Base-by-base conservation (phyloP, 2,888 invertebrate species). In the Catocala nupta region DNA sequence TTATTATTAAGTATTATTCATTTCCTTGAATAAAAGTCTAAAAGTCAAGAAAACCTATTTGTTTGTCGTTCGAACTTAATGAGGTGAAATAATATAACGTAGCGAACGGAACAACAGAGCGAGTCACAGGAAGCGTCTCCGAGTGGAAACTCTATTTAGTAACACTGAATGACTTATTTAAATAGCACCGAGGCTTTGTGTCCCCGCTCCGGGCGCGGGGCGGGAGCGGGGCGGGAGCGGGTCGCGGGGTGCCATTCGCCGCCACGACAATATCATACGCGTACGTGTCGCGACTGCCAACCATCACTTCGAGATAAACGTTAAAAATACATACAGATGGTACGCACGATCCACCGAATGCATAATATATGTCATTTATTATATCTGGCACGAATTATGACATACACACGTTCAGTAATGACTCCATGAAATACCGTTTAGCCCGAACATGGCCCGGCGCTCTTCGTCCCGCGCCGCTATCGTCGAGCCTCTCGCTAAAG, bases 251-350 rank as follows among this genome's bases (percentile, higher is more conserved):
- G 25, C n/a, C 12, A 16, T 43, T n/a, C 51, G 43, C 47, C 34
- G 43, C 34, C 43, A 10, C 55, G 55, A 49, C 48, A 55, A 75
- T 73, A 60, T 73, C 60, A 65, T 60, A 63, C 34, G 60, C 70
- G 73, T 56, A 72, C 76, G 73, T 73, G 73, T 34, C 58, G 59
- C 55, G 76, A 63, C 58, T 73, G 57, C 47, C 45, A 65, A 75
- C n/a, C 25, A 25, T 43, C 57, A 39, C 57, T 34, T 49, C 36
- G 59, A 48, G 73, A 76, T 73, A 73, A 65, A 68, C 62, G 49
- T 57, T 50, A 44, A 50, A 56, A 57, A 49, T 25, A 55, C 62
- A 68, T 55, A 60, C 69, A 68, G 59, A 53, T 52, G 69, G 55
- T 39, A 49, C 49, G 54, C 11, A 49, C 52, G 58, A n/a, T 49